Conservation (phyloP, 2,888 invertebrate genomes). For the Eupithecia abbreviata region DNA sequence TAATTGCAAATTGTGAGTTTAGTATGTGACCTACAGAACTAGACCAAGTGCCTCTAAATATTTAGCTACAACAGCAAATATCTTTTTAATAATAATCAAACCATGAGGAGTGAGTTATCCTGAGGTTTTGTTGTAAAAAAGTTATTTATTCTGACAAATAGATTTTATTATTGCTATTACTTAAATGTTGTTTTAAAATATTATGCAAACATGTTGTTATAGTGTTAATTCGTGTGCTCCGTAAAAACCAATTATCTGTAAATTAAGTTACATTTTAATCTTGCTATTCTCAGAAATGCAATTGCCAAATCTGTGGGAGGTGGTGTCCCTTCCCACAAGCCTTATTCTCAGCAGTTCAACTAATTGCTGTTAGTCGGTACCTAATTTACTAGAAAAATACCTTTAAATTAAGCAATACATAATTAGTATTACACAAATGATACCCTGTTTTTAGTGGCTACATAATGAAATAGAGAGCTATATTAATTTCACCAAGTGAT, state of each 20-base stretch:
- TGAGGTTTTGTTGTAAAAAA: slow-evolving; percentile 15
- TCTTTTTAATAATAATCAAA: slow-evolving; percentile 23
- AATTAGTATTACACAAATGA: slow-evolving; percentile 31
- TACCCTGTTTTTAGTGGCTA: slow-evolving; percentile 53
- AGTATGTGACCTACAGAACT: slow-evolving; percentile 41
- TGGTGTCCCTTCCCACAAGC: slow-evolving; percentile 13
- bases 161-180: slow-evolving; percentile 16
- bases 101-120: slow-evolving; percentile 7
- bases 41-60: slow-evolving; percentile 64
- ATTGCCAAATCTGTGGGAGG: slow-evolving; percentile 24
- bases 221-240: slow-evolving; percentile 15
- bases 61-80: slow-evolving; percentile 37
- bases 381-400: slow-evolving; percentile 49
- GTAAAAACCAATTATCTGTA: slow-evolving; percentile 14
- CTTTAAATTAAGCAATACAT: slow-evolving; percentile 41
- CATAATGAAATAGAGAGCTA: slow-evolving; percentile 36
- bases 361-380: slow-evolving; percentile 44
- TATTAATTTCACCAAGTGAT: slow-evolving; percentile 63
- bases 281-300: slow-evolving; percentile 30
- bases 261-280: slow-evolving; percentile 12
- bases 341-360: slow-evolving; percentile 25
- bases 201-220: slow-evolving; percentile 23
- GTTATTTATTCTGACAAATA: slow-evolving; percentile 20
- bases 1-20: slow-evolving; percentile 34
- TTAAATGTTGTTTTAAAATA: slow-evolving; percentile 20